Evolutionary conservation across 1,140 invertebrate genomes (phyloP).

Genomic region (Octopus bimaculoides): DNA sequence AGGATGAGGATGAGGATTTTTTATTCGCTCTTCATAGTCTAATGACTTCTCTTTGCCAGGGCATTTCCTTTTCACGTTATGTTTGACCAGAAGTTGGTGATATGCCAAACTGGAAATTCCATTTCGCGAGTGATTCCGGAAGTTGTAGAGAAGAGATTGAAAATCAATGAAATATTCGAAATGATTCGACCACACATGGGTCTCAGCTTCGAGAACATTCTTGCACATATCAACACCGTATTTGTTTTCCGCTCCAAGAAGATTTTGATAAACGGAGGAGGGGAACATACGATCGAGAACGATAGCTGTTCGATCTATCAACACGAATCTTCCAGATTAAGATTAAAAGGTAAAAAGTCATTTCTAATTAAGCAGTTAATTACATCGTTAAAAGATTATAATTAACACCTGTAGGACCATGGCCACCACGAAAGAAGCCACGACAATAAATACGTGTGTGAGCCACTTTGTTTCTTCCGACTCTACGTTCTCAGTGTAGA

Average conservation of each 20-base stretch:
- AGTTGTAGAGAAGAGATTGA: slow-evolving; percentile 64
- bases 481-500: no score
- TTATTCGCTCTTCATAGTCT: not conserved
- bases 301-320: slow-evolving; percentile 14
- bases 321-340: slow-evolving; percentile 42
- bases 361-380: not conserved
- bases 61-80: slow-evolving; percentile 94
- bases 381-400: no score
- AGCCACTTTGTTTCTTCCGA: no score
- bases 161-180: slow-evolving; percentile 73
- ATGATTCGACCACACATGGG: slow-evolving; percentile 84
- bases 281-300: slow-evolving; percentile 20
- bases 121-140: slow-evolving; percentile 80
- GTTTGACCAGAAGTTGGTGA: slow-evolving; percentile 81
- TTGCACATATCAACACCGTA: slow-evolving; percentile 93
- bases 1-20: not conserved
- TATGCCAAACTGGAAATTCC: slow-evolving; percentile 82
- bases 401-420: no score
- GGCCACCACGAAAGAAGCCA: no score
- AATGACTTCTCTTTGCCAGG: slow-evolving; percentile 45
- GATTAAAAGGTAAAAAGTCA: slow-evolving; percentile 61
- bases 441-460: no score
- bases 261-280: slow-evolving; percentile 20
- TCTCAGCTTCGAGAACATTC: slow-evolving; percentile 85
- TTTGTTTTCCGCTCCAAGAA: slow-evolving; percentile 70